Percentiles rank a stretch among this genome's conserved stretches.
Evolutionary conservation across 2,888 invertebrate genomes (phyloP).

Genomic region (Dolichopus griseipennis): DNA sequence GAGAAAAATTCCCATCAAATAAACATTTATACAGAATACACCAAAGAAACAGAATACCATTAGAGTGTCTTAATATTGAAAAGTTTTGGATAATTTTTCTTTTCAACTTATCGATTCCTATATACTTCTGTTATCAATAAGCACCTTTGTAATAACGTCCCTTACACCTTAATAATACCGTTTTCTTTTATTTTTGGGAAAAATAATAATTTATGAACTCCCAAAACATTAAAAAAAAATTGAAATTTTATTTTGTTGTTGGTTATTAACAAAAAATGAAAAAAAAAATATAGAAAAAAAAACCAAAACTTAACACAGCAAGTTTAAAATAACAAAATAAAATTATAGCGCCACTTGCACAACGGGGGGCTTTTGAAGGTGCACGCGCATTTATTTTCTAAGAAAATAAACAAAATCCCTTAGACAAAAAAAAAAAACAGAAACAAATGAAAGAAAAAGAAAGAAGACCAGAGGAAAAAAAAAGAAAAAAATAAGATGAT

Average conservation of each 20-base stretch:
- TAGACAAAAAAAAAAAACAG: neutral
- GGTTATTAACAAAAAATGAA: too few species aligned
- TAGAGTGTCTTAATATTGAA: too few species aligned
- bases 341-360: conserved; percentile 10
- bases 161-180: neutral
- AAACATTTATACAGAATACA: too few species aligned
- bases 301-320: neutral
- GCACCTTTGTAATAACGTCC: neutral
- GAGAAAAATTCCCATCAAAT: too few species aligned
- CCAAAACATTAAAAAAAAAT: neutral
- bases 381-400: conserved; percentile 4
- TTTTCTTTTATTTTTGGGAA: neutral
- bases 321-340: conserved; percentile 2
- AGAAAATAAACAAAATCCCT: neutral
- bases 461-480: neutral
- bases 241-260: neutral
- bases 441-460: neutral
- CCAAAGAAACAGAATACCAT: too few species aligned
- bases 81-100: too few species aligned
- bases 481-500: neutral
- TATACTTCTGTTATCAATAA: neutral
- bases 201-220: neutral
- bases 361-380: conserved; percentile 7
- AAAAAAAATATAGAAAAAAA: neutral
- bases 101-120: too few species aligned